Evolutionary conservation across 2,797 vertebrate genomes (phyloP).

Genomic region (Lemur catta): DNA sequence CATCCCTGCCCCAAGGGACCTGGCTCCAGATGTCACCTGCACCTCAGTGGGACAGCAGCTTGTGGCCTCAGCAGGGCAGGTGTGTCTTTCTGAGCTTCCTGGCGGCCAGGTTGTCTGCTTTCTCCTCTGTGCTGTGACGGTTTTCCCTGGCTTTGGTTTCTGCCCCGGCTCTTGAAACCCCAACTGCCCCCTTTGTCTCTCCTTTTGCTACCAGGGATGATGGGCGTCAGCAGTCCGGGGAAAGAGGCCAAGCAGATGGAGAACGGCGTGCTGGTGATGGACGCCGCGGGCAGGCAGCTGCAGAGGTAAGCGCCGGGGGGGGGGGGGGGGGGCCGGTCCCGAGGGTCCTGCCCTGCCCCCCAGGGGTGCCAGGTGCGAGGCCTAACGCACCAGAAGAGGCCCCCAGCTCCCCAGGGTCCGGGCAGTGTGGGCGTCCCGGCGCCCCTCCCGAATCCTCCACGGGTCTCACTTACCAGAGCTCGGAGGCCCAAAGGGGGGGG

Average conservation of each 20-base stretch:
- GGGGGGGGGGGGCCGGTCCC: no score
- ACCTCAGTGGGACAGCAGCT: fast-evolving
- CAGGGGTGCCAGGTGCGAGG: not conserved
- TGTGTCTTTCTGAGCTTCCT: not conserved
- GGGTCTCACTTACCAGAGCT: not conserved
- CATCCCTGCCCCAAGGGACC: not conserved
- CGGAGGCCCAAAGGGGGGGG: not conserved
- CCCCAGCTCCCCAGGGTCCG: not conserved
- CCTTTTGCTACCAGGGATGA: not conserved
- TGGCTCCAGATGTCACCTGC: fast-evolving
- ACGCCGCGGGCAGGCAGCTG: constrained; percentile 65
- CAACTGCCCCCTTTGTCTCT: not conserved
- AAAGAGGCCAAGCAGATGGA: constrained; percentile 85
- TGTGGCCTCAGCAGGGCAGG: not conserved
- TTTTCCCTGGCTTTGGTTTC: not conserved
- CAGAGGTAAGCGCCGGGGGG: constrained; percentile 76
- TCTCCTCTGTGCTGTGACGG: not conserved
- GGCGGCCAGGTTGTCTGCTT: fast-evolving
- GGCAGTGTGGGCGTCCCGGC: not conserved
- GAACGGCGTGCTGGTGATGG: constrained; percentile 85
- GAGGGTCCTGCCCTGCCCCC: not conserved
- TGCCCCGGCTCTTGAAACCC: not conserved
- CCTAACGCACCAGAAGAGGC: not conserved
- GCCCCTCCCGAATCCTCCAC: fast-evolving
- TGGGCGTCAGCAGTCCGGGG: constrained; percentile 74